Evolutionary conservation across 2,888 invertebrate species (phyloP).

Genomic region (Yponomeuta malinellus): DNA sequence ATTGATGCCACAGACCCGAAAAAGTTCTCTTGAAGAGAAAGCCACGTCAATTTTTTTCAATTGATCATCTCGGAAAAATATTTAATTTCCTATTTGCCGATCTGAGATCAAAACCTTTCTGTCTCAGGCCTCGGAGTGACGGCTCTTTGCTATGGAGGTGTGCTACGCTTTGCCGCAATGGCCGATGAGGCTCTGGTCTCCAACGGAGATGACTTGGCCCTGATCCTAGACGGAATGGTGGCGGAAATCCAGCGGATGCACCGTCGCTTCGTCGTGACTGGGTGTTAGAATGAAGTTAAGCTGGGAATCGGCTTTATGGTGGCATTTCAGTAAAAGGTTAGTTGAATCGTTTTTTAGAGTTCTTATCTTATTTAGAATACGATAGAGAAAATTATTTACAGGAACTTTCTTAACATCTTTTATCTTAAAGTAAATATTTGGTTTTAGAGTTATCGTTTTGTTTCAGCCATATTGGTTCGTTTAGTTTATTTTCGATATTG

Average conservation of each 20-base stretch:
- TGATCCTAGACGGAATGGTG: constrained; percentile 55
- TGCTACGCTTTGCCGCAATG: constrained; percentile 59
- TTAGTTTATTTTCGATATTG: constrained; percentile 22
- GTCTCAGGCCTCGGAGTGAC: constrained; percentile 62
- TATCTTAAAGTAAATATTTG: too few species aligned
- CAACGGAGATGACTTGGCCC: constrained; percentile 40
- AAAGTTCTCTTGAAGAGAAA: too few species aligned
- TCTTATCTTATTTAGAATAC: too few species aligned
- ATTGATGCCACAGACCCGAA: too few species aligned
- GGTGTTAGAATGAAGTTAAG: constrained; percentile 7
- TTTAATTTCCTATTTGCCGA: too few species aligned
- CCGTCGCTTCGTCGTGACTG: constrained; percentile 19
- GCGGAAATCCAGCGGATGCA: constrained; percentile 45
- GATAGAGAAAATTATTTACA: too few species aligned
- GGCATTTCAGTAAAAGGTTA: constrained; percentile 49
- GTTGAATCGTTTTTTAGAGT: background rate
- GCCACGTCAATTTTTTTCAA: too few species aligned
- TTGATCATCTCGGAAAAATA: too few species aligned
- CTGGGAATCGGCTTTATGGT: constrained; percentile 24
- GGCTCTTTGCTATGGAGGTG: constrained; percentile 63
- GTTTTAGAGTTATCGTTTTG: background rate
- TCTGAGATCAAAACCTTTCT: too few species aligned
- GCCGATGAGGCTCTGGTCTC: constrained; percentile 60
- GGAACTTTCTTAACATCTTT: too few species aligned
- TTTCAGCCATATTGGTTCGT: background rate